Base-by-base conservation (phyloP, 2,888 invertebrate species). In the Melitaea athalia region DNA sequence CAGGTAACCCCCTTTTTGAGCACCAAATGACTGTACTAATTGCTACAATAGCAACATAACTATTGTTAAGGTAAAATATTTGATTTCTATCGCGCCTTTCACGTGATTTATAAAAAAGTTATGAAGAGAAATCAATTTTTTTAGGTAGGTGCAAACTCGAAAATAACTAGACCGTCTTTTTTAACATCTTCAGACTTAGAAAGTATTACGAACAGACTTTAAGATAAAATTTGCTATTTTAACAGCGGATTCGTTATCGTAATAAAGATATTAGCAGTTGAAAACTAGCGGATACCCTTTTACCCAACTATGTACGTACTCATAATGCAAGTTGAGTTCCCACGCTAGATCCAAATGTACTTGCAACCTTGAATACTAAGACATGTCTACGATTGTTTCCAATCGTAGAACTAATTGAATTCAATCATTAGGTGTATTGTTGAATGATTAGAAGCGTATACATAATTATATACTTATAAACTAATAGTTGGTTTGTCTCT, bases 271-370 rank as follows among this genome's bases (percentile, higher is more conserved):
- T n/a, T 55, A 61, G 45, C 61, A 61, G 33, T 38, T 24, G 17
- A 24, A 15, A 33, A n/a, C 45, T n/a, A 14, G 14, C 31, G 52
- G 52, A 52, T n/a, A 45, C 53, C 24, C 50, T 47, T 55, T 67
- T 71, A 67, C 60, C 60, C 42, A 62, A 69, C 52, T 59, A n/a
- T n/a, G n/a, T n/a, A n/a, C n/a, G n/a, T n/a, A 49, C 59, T 64
- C 64, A 45, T 67, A 57, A 59, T 72, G 49, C 57, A 61, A 63
- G 64, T 31, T 57, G 59, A 63, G 61, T 70, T 70, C 70, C 70
- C 70, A 70, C 70, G 70, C 70, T 70, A 59, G 53, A 60, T 50
- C 50, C 60, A 50, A 53, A 59, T 68, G 53, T 62, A 62, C 70
- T 50, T 38, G 55, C 61, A 59, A 42, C 70, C 70, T 70, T 70